These are phyloP conservation scores for Hydractinia echinata DNA, from an alignment of 30 jellyfish, hydroid and myxozoan genomes.

Conservation along the genomic window DNA sequence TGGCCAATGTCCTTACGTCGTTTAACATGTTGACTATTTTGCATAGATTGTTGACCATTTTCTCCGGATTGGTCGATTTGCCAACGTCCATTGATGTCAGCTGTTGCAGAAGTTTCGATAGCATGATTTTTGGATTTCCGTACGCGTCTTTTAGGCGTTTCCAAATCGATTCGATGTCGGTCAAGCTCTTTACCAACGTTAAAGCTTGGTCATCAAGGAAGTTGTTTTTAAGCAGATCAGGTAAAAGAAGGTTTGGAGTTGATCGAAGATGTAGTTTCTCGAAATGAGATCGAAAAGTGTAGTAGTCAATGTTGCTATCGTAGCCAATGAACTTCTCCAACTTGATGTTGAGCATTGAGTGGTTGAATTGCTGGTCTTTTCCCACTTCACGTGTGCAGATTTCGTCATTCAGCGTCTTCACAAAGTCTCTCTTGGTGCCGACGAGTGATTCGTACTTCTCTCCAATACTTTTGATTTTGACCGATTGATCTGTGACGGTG, in stretches of 20 bases:
- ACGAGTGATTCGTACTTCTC: constrained; percentile 4
- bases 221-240: constrained; percentile 1
- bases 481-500: neutral
- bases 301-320: neutral
- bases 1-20: neutral
- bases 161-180: constrained; percentile 20
- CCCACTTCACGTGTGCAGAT: neutral
- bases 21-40: neutral
- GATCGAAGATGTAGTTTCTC: neutral
- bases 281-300: constrained; percentile 12
- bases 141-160: neutral
- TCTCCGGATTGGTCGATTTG: constrained; percentile 6
- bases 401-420: neutral
- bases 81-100: neutral
- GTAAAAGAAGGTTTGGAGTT: constrained; percentile 15
- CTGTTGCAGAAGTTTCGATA: neutral
- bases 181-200: constrained; percentile 5
- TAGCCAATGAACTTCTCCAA: constrained; percentile 26
- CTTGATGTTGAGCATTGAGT: constrained; percentile 18
- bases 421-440: neutral
- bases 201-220: neutral
- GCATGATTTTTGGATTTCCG: constrained; percentile 16
- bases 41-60: neutral
- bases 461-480: constrained; percentile 1
- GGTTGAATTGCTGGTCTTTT: constrained; percentile 7